These are phyloP conservation scores for Sturnira hondurensis DNA, from an alignment of 2,113 vertebrate species.

Conservation along the genomic window DNA sequence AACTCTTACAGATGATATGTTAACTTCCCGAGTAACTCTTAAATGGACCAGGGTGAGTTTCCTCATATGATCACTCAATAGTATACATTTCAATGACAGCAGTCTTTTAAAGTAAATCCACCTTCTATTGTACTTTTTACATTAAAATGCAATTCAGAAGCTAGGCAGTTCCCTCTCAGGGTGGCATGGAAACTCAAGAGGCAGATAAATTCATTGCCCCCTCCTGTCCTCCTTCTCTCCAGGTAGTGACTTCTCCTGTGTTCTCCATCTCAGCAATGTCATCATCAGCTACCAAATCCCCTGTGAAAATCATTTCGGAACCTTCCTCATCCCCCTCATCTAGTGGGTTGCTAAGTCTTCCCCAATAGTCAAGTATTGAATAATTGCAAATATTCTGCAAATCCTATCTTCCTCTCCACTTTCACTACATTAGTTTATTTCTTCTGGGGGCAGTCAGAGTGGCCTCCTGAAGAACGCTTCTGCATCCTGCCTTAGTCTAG, in stretches of 20 bases:
- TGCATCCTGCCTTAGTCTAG: neutral
- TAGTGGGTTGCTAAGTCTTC: neutral
- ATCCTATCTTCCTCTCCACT: neutral
- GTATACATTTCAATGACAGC: neutral
- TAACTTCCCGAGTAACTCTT: neutral
- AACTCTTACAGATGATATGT: neutral
- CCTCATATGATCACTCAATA: neutral
- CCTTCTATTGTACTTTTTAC: neutral
- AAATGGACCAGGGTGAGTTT: neutral
- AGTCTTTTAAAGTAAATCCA: conserved; percentile 32
- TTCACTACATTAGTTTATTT: neutral
- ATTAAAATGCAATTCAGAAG: neutral
- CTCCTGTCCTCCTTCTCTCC: neutral
- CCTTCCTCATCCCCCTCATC: neutral
- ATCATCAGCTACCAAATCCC: neutral
- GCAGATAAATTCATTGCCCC: neutral
- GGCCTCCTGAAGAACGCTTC: neutral
- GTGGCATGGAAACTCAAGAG: neutral
- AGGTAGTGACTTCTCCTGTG: neutral
- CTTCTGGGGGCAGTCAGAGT: neutral
- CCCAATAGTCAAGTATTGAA: neutral
- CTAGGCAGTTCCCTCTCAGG: neutral
- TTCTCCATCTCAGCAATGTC: neutral
- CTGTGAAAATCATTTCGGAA: neutral
- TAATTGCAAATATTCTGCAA: neutral